Percentiles rank a stretch among this genome's conserved stretches.
Evolutionary conservation across 53 echinoderm and acorn worm species (phyloP).

Genomic region (Pentamera pediparva): DNA sequence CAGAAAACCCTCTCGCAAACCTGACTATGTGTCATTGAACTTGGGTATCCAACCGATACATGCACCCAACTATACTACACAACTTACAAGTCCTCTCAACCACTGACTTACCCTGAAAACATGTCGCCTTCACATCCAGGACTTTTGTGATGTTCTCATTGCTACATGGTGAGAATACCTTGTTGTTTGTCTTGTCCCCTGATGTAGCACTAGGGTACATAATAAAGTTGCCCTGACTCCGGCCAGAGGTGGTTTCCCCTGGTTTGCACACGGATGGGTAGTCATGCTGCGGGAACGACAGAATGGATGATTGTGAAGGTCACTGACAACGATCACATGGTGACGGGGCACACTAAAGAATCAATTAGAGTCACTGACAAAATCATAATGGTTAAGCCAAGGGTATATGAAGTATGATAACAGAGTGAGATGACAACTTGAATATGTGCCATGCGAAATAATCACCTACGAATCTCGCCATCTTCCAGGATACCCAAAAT

Average conservation of each 20-base stretch:
- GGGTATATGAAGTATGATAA: no score
- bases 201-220: conserved; percentile 98
- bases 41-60: not conserved
- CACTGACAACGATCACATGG: not conserved
- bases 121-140: conserved; percentile 51
- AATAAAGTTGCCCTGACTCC: conserved; percentile 74
- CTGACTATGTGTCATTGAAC: no score
- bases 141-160: conserved; percentile 64
- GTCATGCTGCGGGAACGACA: conserved; percentile 63
- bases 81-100: not conserved
- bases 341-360: no score
- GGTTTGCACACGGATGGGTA: conserved; percentile 64
- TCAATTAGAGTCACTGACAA: no score
- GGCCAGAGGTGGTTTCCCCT: conserved; percentile 37
- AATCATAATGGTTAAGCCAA: no score
- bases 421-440: not conserved
- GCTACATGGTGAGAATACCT: conserved; percentile 76
- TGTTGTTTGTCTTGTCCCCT: conserved; percentile 79
- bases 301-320: not conserved
- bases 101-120: conserved; percentile 63
- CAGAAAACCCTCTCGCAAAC: no score
- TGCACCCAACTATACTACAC: not conserved
- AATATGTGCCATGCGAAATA: no score
- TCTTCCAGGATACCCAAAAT: no score
- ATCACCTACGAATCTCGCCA: no score